Percentiles rank a stretch among this genome's conserved stretches.
These are phyloP conservation scores for Ormia ochracea DNA, from an alignment of 2,888 invertebrate species.

Conservation along the genomic window DNA sequence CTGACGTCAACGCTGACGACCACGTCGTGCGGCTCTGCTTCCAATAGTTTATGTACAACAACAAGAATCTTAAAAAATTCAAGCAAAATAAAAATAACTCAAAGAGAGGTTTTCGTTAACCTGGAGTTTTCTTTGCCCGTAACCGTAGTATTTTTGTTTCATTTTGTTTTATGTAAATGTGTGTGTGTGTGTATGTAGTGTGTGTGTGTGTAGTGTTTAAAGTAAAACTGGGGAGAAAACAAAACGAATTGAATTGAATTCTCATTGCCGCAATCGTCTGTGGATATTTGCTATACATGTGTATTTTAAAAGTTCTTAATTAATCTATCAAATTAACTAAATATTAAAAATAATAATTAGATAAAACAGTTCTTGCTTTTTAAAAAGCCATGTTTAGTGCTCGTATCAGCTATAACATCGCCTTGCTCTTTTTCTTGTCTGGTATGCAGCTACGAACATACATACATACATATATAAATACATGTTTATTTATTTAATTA, in stretches of 20 bases:
- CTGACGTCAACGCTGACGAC: not conserved
- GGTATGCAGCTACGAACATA: no score
- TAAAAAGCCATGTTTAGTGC: no score
- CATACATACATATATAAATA: no score
- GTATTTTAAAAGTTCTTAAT: not conserved
- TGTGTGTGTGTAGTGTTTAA: no score
- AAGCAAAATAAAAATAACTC: not conserved
- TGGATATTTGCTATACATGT: not conserved
- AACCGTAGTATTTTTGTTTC: not conserved
- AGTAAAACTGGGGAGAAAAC: slow-evolving; percentile 15
- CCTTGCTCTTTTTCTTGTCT: no score
- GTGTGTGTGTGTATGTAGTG: no score
- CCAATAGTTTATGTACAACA: slow-evolving; percentile 21
- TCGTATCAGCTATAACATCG: no score
- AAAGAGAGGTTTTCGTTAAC: slow-evolving; percentile 21
- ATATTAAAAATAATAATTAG: no score
- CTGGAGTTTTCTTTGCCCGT: slow-evolving; percentile 27
- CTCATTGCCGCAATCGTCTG: not conserved
- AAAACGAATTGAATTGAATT: not conserved
- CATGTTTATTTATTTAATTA: no score
- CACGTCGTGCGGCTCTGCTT: slow-evolving; percentile 13
- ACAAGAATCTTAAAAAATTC: slow-evolving; percentile 1
- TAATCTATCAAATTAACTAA: not conserved
- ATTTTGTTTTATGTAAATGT: not conserved
- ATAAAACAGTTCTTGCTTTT: no score